Percentiles rank a stretch among this genome's conserved stretches.
These are phyloP conservation scores for Patagioenas fasciata DNA, from an alignment of 2,113 vertebrate genomes.

Conservation along the genomic window DNA sequence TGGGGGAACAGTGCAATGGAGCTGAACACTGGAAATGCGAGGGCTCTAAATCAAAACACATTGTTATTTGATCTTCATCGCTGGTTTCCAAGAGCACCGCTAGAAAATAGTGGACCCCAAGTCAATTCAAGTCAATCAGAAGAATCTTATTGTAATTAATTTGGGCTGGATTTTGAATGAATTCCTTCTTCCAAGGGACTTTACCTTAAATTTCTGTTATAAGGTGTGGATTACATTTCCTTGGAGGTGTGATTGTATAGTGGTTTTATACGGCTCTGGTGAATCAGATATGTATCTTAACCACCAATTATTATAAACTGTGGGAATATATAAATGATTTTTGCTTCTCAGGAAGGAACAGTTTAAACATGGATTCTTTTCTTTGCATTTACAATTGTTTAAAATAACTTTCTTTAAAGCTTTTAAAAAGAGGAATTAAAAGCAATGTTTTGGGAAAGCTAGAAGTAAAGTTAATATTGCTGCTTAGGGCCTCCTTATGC, in stretches of 20 bases:
- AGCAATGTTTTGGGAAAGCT: background rate
- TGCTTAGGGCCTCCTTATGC: constrained; percentile 10
- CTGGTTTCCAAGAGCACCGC: background rate
- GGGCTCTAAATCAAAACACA: background rate
- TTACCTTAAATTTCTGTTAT: background rate
- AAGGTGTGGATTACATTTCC: background rate
- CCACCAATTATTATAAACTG: background rate
- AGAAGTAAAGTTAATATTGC: background rate
- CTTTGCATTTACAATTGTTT: background rate
- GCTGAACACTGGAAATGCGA: background rate
- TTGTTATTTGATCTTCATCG: background rate
- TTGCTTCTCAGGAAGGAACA: background rate
- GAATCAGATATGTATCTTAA: background rate
- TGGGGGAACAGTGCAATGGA: background rate
- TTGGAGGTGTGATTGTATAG: background rate
- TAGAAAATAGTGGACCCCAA: background rate
- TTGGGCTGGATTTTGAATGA: background rate
- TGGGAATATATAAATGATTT: background rate
- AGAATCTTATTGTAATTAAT: background rate
- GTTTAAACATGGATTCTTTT: background rate
- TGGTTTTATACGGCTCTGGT: background rate
- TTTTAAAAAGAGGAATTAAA: background rate
- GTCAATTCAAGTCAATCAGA: background rate
- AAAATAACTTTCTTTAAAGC: background rate
- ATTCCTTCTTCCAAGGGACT: background rate